phyloP scores from a whole-genome alignment of 2,797 vertebrate genomes.

The Tapera naevia region DNA sequence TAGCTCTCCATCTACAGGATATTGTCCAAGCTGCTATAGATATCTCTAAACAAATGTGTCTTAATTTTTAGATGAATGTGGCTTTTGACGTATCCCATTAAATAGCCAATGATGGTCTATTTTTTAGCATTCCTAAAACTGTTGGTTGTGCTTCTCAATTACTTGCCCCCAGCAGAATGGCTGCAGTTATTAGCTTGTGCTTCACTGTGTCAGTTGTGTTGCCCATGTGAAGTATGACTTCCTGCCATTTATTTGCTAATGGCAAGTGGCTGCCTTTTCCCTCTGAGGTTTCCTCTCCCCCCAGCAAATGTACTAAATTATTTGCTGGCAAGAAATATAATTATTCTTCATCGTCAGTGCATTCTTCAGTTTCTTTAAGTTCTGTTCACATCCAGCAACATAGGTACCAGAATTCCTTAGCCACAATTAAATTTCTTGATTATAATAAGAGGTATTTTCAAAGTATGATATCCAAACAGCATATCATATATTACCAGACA shows the following conservation, averaged over 20 bases:
- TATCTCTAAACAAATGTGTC: neutral
- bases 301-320: neutral
- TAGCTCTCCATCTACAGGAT: neutral
- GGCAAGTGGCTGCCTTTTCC: neutral
- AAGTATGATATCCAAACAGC: neutral
- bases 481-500: neutral
- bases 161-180: slow-evolving; percentile 35
- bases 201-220: slow-evolving; percentile 37
- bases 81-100: slow-evolving; percentile 38
- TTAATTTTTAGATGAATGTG: neutral
- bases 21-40: neutral
- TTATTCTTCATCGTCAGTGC: neutral
- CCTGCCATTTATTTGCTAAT: slow-evolving; percentile 43
- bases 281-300: neutral
- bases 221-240: slow-evolving; percentile 44
- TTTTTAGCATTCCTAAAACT: slow-evolving; percentile 28
- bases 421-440: neutral
- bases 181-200: slow-evolving; percentile 34
- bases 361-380: neutral
- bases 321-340: neutral
- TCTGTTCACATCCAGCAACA: neutral
- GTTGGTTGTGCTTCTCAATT: neutral
- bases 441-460: neutral
- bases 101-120: slow-evolving; percentile 23
- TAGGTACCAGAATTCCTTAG: neutral